These are phyloP conservation scores for Drosophila merina DNA, from an alignment of 2,888 invertebrate genomes.

Conservation along the genomic window DNA sequence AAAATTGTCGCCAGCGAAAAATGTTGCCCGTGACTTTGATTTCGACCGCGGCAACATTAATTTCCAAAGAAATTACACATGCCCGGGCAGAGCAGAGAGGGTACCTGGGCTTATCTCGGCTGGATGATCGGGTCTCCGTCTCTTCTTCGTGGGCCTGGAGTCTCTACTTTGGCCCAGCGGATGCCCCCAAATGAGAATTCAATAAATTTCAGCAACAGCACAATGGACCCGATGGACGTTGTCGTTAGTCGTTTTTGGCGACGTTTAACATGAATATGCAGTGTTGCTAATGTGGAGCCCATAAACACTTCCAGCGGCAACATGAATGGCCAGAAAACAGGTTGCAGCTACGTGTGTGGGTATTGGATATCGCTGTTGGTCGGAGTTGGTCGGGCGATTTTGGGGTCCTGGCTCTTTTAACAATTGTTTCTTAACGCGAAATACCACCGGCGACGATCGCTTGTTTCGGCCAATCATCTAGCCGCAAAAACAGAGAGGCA, in stretches of 20 bases:
- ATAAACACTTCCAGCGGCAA: slow-evolving; percentile 81
- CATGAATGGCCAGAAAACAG: slow-evolving; percentile 69
- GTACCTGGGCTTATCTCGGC: slow-evolving; percentile 68
- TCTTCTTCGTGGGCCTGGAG: slow-evolving; percentile 59
- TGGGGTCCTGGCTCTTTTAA: slow-evolving; percentile 51
- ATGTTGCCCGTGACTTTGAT: slow-evolving; percentile 77
- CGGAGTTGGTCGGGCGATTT: not conserved
- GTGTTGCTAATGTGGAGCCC: slow-evolving; percentile 82
- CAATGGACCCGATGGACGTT: slow-evolving; percentile 61
- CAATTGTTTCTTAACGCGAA: slow-evolving; percentile 79
- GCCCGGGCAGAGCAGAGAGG: slow-evolving; percentile 33
- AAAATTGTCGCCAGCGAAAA: slow-evolving; percentile 82
- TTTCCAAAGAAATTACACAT: slow-evolving; percentile 75
- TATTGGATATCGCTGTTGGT: slow-evolving; percentile 29
- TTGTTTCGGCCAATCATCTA: slow-evolving; percentile 64
- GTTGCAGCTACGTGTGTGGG: slow-evolving; percentile 69
- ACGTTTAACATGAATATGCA: slow-evolving; percentile 82
- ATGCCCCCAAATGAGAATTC: slow-evolving; percentile 79
- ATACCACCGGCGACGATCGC: slow-evolving; percentile 73
- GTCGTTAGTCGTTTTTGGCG: slow-evolving; percentile 73
- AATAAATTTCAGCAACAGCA: slow-evolving; percentile 78
- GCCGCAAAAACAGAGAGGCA: slow-evolving; percentile 9
- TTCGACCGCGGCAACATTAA: slow-evolving; percentile 79
- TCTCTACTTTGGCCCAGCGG: slow-evolving; percentile 25
- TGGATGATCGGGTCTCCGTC: slow-evolving; percentile 68